Evolutionary conservation across 2,888 invertebrate genomes (phyloP), one percentile per base, ranked within the genome.

Genomic region (Anaspis maculata): DNA sequence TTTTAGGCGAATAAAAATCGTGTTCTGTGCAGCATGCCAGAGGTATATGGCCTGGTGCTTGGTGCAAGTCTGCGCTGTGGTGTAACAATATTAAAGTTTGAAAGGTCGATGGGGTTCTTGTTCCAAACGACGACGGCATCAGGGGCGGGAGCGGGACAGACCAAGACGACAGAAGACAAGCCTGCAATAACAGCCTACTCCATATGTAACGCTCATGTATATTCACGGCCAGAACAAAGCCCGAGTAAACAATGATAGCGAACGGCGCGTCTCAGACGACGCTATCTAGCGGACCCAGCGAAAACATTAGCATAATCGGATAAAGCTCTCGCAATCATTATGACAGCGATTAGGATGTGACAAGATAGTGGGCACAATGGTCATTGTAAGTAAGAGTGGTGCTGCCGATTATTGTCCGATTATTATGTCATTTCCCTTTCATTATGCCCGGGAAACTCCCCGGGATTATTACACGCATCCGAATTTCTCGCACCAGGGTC

Each of bases 181-280:
- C 51, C 52, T 55, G 52, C 56, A 59, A 61, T 61, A 61, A 61
- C 60, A 60, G 56, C 58, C 61, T 61, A 54, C 49, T 61, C 62
- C 62, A 64, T 64, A 63, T 64, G 63, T 63, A 64, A 63, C 59
- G 59, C 61, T 64, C 63, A 64, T 63, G 63, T 64, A 62, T 64
- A 64, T 64, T 64, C 62, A 64, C 57, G 56, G 55, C 48, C 51
- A 49, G 57, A 57, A 61, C 61, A 62, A 64, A 63, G 60, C 59
- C 42, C 52, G 55, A 57, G 62, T 61, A 62, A 63, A 64, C 63
- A 63, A 61, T 57, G 58, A 57, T 54, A 50, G 55, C 53, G 51
- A 52, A 47, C 42, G 30, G 30, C 37, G 45, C 50, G 47, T 45
- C 48, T 47, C 44, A 44, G 43, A 44, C 42, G 45, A 44, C 52